Evolutionary conservation across 2,888 invertebrate genomes (phyloP), one percentile per base, ranked within the genome.

Genomic region (Micoletzkya japonica): DNA sequence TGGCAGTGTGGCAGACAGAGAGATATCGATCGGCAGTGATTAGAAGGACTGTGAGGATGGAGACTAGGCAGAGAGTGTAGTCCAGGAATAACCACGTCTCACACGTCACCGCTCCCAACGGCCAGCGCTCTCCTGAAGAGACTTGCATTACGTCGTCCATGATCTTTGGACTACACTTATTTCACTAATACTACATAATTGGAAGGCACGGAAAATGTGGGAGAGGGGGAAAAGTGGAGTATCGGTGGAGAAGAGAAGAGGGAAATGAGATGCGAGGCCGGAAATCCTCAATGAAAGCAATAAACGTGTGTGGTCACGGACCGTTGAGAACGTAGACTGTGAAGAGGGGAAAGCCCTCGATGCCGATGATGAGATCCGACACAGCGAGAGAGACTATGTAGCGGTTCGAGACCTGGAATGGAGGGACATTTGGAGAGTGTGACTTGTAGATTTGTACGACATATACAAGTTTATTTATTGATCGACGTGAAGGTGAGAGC

Each of bases 11-110:
- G 49, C 82, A 82, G 10, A 85, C 85, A 69, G 77, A 80, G 0
- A 70, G 37, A 52, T 70, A 77, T 37, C 85, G 76, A 71, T 84
- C 84, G 7, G 82, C 78, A 20, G 84, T 84, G 34, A 85, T 84
- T 17, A 85, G 74, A 14, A 85, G 72, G 2, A 85, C 85, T 10
- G 85, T 85, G 32, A 85, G 70, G 71, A 85, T 85, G 24, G 85
- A 85, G 10, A 85, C 84, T 24, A 85, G 77, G 63, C 85, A 85
- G 6, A 85, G 75, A 0, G 85, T 83, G 75, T 85, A 85, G 75
- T 85, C 85, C n/a, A 85, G 73, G 54, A 82, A 83, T 2, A 85
- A 77, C 85, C 85, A 85, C 2, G 81, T 83, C 66, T 85, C 80
- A 68, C 83, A 83, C 1, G 83, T 82, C 14, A 83, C 76, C 54